Evolutionary conservation across 2,888 invertebrate species (phyloP), one percentile per base, ranked within the genome.

Genomic region (Orthosia gothica): DNA sequence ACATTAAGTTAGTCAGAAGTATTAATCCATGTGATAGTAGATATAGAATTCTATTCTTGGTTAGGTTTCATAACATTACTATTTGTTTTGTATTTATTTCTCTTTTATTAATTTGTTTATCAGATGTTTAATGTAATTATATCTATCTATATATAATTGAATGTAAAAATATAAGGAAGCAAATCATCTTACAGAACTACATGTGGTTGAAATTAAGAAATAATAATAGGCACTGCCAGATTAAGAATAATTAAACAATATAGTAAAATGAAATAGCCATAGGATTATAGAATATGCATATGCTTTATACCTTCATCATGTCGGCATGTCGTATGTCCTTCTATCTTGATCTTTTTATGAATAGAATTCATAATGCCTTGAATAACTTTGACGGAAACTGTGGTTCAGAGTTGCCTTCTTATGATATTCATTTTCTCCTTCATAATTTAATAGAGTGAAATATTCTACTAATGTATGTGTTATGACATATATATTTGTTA

Each of bases 21-120:
- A 95, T 95, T 93, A 93, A 94, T 95, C 91, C 94, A 95, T 96
- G 96, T 96, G 96, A 96, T 96, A 96, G 95, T 96, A 96, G 96
- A 88, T 90, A 89, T 91, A 91, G 87, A 89, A 79, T 84, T 88
- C 73, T 84, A 80, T 79, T 87, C 86, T 87, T 83, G 57, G 73
- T 85, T 87, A 70, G 69, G 58, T 79, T 75, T 78, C 76, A 81
- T 76, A 47, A 74, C 64, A 66, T 67, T 70, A 69, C 47, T 80
- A 68, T n/a, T 74, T 64, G 18, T 79, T 68, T 62, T 76, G 49
- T 55, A 75, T 40, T 40, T 70, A 75, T 50, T 61, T 54, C 3
- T 75, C 58, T 57, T 67, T 12, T 54, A 66, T 55, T 23, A 40
- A 50, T 71, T 70, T 45, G 23, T 74, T 45, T 71, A 64, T 47